Evolutionary conservation across 2,888 invertebrate genomes (phyloP), one percentile per base, ranked within the genome.

Genomic region (Heliconius charithonia): DNA sequence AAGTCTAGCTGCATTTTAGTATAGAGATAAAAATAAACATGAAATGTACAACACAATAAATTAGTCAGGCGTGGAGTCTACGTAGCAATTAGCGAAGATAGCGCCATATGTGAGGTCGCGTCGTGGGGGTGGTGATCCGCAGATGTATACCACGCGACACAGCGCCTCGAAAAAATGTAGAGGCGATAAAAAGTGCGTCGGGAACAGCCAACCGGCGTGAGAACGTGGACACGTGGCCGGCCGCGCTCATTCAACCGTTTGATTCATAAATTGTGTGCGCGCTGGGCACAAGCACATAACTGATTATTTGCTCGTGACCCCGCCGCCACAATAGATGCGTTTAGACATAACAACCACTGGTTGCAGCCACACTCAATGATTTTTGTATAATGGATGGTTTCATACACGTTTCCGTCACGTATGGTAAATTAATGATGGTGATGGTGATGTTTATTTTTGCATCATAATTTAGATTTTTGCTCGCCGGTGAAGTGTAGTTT

Each of bases 221-320:
- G 94, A 94, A 95, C 93, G 83, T 75, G 88, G 91, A 89, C 94
- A 94, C 93, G 94, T 94, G 94, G 92, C 92, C 85, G 79, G 75
- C 85, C 89, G 88, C 87, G 89, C 91, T 91, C 94, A 94, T 94
- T 94, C 94, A 94, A 92, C 91, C 91, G 92, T 94, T 93, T 94
- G 93, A 94, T 94, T 94, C 94, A 94, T 94, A 91, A 92, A 90
- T 87, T 89, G 89, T 88, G 88, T 86, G 85, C 85, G 87, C 85
- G 87, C 83, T 88, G 85, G 86, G 85, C 87, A 86, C 87, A 86
- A 75, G 79, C 83, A 77, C 80, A 81, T 80, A 80, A 81, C 81
- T 80, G 80, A 77, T 82, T 81, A 82, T 81, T 82, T 82, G 84
- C 84, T 83, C 81, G 83, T 85, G 82, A 83, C 82, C 84, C 82